These are phyloP conservation scores for Thalassoma bifasciatum DNA, from an alignment of 2,113 vertebrate genomes.

Conservation along the genomic window DNA sequence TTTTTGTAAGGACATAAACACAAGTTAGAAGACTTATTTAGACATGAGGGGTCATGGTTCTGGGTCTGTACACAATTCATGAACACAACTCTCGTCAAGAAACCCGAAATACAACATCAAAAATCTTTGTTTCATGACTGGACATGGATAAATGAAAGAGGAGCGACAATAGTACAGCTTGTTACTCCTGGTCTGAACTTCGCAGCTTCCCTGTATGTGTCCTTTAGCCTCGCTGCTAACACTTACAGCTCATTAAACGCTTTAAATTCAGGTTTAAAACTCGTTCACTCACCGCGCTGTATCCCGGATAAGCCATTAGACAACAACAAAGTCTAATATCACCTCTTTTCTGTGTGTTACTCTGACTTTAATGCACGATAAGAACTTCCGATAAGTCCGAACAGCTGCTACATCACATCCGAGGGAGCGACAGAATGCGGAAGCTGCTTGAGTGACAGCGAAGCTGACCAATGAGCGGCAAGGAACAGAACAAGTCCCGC, in stretches of 20 bases:
- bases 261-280: accelerated
- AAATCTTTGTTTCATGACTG: too few species aligned
- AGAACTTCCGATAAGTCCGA: slow-evolving; percentile 55
- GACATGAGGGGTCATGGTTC: too few species aligned
- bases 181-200: background rate
- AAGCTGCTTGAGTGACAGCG: slow-evolving; percentile 14
- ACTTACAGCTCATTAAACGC: background rate
- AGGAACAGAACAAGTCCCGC: background rate
- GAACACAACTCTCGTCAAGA: too few species aligned
- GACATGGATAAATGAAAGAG: background rate
- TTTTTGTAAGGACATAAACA: too few species aligned
- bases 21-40: too few species aligned
- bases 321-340: accelerated
- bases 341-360: background rate
- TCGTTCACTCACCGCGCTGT: slow-evolving; percentile 74
- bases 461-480: slow-evolving; percentile 31
- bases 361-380: background rate
- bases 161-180: background rate
- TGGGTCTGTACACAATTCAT: too few species aligned
- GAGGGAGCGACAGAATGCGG: background rate
- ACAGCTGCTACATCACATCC: slow-evolving; percentile 49
- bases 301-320: slow-evolving; percentile 77
- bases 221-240: slow-evolving; percentile 6
- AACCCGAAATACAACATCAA: too few species aligned
- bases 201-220: background rate